These are phyloP conservation scores for Anguilla pacifica DNA, from an alignment of 2,797 vertebrate genomes.

Conservation along the genomic window DNA sequence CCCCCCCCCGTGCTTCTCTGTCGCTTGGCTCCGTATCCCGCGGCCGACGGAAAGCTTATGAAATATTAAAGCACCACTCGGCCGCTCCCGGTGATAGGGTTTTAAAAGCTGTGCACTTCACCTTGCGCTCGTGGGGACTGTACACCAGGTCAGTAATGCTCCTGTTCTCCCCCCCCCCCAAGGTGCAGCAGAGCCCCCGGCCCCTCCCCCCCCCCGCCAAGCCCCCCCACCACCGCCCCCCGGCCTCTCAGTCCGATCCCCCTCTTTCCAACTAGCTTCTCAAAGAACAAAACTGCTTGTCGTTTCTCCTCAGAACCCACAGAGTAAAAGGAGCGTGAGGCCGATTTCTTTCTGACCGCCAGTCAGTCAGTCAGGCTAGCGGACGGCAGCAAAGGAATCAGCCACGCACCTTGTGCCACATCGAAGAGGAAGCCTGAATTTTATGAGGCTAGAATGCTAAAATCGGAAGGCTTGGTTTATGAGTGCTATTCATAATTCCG, in stretches of 20 bases:
- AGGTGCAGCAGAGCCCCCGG: background rate
- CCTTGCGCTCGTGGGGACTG: slow-evolving; percentile 9
- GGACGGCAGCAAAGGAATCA: background rate
- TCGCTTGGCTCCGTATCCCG: slow-evolving; percentile 46
- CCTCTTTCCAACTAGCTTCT: slow-evolving; percentile 28
- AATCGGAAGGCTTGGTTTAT: background rate
- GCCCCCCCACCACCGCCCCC: background rate
- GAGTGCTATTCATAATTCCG: background rate
- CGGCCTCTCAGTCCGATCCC: background rate
- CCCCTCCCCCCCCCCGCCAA: background rate
- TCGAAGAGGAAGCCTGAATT: background rate
- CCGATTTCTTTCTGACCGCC: slow-evolving; percentile 47
- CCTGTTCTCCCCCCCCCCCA: background rate
- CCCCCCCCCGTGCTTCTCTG: slow-evolving; percentile 27
- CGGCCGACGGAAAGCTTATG: slow-evolving; percentile 67
- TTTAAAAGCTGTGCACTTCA: slow-evolving; percentile 45
- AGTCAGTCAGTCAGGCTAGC: slow-evolving; percentile 47
- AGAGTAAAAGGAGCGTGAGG: slow-evolving; percentile 38
- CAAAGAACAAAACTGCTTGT: slow-evolving; percentile 47
- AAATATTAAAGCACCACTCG: slow-evolving; percentile 81
- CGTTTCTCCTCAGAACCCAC: slow-evolving; percentile 51
- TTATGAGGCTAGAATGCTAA: background rate
- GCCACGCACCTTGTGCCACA: background rate
- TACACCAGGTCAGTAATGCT: slow-evolving; percentile 11
- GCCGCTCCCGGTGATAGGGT: slow-evolving; percentile 46